These are phyloP conservation scores for Lamellibrachia satsuma DNA, from an alignment of 2,888 invertebrate species.

Conservation along the genomic window DNA sequence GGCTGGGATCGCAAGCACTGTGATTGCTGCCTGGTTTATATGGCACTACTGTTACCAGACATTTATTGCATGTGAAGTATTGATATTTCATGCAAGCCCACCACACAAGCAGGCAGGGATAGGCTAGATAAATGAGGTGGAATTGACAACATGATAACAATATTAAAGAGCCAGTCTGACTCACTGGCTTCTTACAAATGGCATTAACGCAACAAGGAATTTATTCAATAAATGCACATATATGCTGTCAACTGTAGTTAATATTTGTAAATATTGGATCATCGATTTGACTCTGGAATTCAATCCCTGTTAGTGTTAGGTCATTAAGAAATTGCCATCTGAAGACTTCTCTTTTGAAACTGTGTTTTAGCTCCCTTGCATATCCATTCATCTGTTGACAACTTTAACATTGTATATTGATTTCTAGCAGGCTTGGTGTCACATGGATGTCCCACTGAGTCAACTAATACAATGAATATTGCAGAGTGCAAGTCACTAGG, in stretches of 20 bases:
- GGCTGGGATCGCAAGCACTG: not conserved
- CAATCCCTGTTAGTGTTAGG: no score
- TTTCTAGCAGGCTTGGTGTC: no score
- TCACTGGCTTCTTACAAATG: not conserved
- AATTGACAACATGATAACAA: not conserved
- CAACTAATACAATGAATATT: not conserved
- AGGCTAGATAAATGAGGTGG: not conserved
- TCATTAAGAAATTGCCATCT: no score
- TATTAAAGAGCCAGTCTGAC: not conserved
- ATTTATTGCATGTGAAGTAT: not conserved
- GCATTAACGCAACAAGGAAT: not conserved
- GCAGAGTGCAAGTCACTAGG: not conserved
- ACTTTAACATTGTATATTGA: no score
- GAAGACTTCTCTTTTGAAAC: no score
- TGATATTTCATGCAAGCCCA: not conserved
- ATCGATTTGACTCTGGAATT: not conserved
- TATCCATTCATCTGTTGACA: no score
- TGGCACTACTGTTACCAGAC: not conserved
- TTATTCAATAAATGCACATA: not conserved
- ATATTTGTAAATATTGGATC: not conserved
- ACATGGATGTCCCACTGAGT: no score
- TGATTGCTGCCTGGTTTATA: not conserved
- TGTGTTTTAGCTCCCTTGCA: no score
- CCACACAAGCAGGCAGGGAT: not conserved
- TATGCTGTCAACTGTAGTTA: no score